A percentile compares a stretch with the other conserved stretches of the same genome.
Conservation (phyloP, 2,113 vertebrate genomes). For the Polyodon spathula region DNA sequence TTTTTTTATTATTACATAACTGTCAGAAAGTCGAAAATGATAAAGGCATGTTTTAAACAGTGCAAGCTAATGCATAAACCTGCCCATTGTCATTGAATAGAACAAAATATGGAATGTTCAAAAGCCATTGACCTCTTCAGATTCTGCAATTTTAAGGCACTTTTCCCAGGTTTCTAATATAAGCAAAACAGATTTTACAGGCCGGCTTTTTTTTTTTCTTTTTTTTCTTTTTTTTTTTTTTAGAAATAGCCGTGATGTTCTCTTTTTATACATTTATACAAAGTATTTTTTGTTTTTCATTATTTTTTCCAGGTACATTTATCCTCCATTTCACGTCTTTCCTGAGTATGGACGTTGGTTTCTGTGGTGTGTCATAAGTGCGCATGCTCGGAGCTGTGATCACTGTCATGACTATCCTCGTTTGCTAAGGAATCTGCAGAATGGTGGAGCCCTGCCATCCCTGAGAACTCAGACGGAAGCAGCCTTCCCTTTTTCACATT, state of each 20-base stretch:
- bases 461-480: constrained; percentile 87
- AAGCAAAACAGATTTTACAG: constrained; percentile 22
- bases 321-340: constrained; percentile 30
- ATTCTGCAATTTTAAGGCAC: constrained; percentile 44
- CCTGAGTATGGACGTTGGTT: constrained; percentile 52
- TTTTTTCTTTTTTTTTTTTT: too few species aligned
- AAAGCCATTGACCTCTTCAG: constrained; percentile 41
- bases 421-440: constrained; percentile 84
- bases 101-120: constrained; percentile 69
- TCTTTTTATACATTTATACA: too few species aligned
- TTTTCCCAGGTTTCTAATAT: constrained; percentile 37
- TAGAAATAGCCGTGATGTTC: too few species aligned
- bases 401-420: constrained; percentile 93
- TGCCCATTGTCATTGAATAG: constrained; percentile 47
- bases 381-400: constrained; percentile 91
- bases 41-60: constrained; percentile 50
- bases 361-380: constrained; percentile 75
- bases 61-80: constrained; percentile 76
- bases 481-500: constrained; percentile 94
- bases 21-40: constrained; percentile 48
- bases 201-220: too few species aligned
- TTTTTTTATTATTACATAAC: constrained; percentile 38
- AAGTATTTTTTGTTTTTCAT: too few species aligned
- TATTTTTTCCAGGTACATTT: too few species aligned
- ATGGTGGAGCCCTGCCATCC: constrained; percentile 77